Evolutionary conservation across 1,140 invertebrate genomes (phyloP), one percentile per base, ranked within the genome.

Genomic region (Drosophila trapezifrons): DNA sequence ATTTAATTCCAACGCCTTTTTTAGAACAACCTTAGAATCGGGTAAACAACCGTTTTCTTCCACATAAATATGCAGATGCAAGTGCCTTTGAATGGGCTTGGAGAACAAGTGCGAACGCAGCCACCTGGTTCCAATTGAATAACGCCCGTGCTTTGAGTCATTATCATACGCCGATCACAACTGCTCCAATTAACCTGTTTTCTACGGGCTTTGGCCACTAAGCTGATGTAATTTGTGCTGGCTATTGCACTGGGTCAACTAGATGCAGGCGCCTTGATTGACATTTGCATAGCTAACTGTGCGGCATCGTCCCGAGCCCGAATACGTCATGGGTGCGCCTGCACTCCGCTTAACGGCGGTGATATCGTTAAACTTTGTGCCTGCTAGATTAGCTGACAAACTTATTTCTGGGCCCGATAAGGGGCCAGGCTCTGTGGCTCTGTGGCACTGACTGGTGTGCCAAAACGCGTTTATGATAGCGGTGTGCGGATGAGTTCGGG

Each of bases 231-330:
- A 87, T 90, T 73, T 59, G 51, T 51, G 22, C 49, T 45, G 25
- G 49, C 52, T 84, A 84, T 87, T 87, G 69, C 84, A 87, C 45
- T 87, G 64, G 84, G 84, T 87, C 84, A 89, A 84, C 55, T 73
- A 78, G 73, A 87, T 84, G 73, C 63, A 75, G 47, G 46, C 51
- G 32, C 20, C 22, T 51, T 17, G 35, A 15, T 20, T 22, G 13
- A 37, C 38, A 58, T 74, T 43, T 49, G 49, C 51, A 70, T 59
- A 47, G 63, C 9, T 71, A 71, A 70, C 42, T 25, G 64, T 38
- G 22, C 9, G 17, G 47, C 22, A 46, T 56, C 37, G 47, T 43
- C 37, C 29, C 27, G 27, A 8, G 27, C 27, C 43, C 40, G 42
- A 55, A 64, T 59, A 56, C 52, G 57, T 80, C 60, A 71, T 80